Evolutionary conservation across 2,113 vertebrate genomes (phyloP).

Genomic region (Syrmaticus mikado): DNA sequence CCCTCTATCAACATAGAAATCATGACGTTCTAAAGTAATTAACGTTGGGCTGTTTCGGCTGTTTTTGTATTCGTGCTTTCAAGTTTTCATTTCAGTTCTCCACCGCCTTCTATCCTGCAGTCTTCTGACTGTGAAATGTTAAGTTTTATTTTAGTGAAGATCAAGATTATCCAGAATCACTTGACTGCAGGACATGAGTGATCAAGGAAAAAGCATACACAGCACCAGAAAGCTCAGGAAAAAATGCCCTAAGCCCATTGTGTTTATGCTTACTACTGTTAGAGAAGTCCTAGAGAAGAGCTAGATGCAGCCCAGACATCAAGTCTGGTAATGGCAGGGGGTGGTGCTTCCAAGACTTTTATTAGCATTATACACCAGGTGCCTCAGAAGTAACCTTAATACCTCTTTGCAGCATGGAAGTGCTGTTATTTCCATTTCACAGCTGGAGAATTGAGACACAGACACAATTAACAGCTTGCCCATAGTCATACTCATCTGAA

Average conservation of each 20-base stretch:
- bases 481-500: background rate
- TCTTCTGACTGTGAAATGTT: background rate
- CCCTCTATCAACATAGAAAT: background rate
- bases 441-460: background rate
- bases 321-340: background rate
- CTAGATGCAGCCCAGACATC: background rate
- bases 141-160: conserved; percentile 20
- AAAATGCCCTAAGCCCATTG: background rate
- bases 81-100: background rate
- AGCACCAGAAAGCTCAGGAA: background rate
- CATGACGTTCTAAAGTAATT: background rate
- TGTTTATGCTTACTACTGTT: background rate
- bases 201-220: background rate
- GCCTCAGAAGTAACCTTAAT: background rate
- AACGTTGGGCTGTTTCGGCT: background rate
- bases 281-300: background rate
- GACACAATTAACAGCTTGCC: background rate
- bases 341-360: background rate
- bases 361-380: background rate
- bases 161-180: background rate
- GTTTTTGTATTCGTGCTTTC: background rate
- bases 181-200: background rate
- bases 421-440: background rate
- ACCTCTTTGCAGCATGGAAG: background rate
- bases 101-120: rapidly evolving